phyloP scores from a whole-genome alignment of 2,113 vertebrate genomes.

The Pampusana beccarii region DNA sequence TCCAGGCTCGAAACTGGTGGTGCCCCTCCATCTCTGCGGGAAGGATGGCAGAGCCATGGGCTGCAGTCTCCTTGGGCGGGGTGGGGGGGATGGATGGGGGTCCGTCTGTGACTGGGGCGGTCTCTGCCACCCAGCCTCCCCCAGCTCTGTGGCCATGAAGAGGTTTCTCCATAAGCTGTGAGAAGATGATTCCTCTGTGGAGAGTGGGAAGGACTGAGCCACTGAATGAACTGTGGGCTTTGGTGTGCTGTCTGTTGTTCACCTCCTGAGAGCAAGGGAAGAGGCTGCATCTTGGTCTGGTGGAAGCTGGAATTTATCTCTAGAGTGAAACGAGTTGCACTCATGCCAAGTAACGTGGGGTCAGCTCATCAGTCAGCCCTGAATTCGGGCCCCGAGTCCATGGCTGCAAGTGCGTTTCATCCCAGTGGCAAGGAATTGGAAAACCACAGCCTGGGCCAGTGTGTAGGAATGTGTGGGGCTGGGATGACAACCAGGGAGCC shows the following conservation, averaged over 20 bases:
- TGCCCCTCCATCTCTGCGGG: neutral
- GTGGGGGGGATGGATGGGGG: neutral
- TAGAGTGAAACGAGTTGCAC: neutral
- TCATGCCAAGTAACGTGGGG: neutral
- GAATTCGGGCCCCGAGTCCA: neutral
- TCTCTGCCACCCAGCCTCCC: neutral
- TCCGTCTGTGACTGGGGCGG: neutral
- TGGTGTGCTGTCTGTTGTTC: neutral
- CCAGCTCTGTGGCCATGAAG: neutral
- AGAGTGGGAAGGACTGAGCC: neutral
- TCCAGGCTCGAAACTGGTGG: rapidly evolving
- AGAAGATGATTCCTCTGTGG: neutral
- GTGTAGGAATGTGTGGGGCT: neutral
- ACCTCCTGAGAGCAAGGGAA: neutral
- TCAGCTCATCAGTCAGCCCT: neutral
- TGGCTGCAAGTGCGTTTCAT: neutral
- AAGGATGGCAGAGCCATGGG: neutral
- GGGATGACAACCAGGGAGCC: neutral
- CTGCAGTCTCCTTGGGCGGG: neutral
- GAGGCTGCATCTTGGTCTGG: neutral
- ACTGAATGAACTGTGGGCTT: neutral
- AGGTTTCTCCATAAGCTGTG: neutral
- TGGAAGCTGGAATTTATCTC: neutral
- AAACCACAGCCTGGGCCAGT: neutral
- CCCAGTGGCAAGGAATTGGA: neutral